phyloP scores from a whole-genome alignment of 1,140 invertebrate genomes.

The Drosophila seguyi region DNA sequence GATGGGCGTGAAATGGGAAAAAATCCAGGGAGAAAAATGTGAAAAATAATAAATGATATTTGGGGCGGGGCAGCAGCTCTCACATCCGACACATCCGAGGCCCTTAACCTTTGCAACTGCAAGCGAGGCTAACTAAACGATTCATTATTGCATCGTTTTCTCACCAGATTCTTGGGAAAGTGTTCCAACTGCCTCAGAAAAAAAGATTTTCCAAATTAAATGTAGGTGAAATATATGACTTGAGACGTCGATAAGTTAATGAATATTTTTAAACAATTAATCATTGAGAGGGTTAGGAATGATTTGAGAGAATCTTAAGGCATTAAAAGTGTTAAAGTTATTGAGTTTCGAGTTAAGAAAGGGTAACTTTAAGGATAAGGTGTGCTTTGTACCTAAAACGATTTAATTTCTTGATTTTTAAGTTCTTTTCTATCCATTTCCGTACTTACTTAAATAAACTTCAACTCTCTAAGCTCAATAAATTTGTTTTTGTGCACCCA shows the following conservation, averaged over 20 bases:
- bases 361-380: too few species aligned
- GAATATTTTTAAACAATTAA: constrained; percentile 18
- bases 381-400: background rate
- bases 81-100: constrained; percentile 13
- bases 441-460: too few species aligned
- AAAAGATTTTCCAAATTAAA: background rate
- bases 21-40: constrained; percentile 43
- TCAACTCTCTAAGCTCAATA: too few species aligned
- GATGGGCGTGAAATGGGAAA: constrained; percentile 73
- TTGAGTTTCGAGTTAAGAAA: background rate
- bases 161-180: constrained; percentile 42
- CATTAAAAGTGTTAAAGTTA: background rate
- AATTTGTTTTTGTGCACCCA: too few species aligned
- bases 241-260: constrained; percentile 7
- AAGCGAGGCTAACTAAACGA: constrained; percentile 28
- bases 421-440: too few species aligned
- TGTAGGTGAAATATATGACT: constrained; percentile 21
- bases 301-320: background rate
- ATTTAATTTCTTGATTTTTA: too few species aligned
- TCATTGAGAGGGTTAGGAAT: constrained; percentile 5
- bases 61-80: constrained; percentile 32
- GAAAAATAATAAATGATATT: constrained; percentile 56
- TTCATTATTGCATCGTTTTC: constrained; percentile 47
- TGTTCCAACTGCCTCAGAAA: background rate
- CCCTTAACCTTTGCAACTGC: constrained; percentile 52